Base-by-base conservation (phyloP, 2,797 vertebrate genomes). In the Acipenser oxyrinchus region DNA sequence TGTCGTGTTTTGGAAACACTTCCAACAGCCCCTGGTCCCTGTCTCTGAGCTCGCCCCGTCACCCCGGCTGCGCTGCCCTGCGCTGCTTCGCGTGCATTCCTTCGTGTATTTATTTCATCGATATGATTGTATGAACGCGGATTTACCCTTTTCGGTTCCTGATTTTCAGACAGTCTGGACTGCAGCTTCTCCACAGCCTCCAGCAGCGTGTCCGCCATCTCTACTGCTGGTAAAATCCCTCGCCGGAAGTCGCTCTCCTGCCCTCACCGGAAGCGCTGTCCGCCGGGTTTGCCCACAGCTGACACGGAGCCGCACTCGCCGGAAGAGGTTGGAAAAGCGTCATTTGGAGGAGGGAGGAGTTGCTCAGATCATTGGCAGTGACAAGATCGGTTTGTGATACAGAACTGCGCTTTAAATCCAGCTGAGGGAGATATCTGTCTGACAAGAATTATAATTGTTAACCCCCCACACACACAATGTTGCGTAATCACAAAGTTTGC, bases 111-210 rank as follows among this genome's bases (percentile, higher is more conserved):
- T 37, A 2, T 37, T 3, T 37, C 0, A 4, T 37, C 23, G 23
- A 37, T 37, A 4, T 37, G 23, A 37, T 37, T 37, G 23, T 37
- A 62, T 37, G 2, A 37, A 37, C 23, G 23, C 23, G 23, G 13
- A 9, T 69, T 80, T 89, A 92, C 90, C 90, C 91, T 92, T 68
- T 88, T 82, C n/a, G 95, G 93, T 77, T 97, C 95, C 55, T 85
- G 83, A 75, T 84, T 91, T 51, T 92, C 89, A 71, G 84, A 84
- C 75, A 98, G 92, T 83, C 95, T 89, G 71, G 93, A 87, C 88
- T 95, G 94, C 86, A 98, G 94, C 89, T 91, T 94, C 87, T 93
- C 93, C 85, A 97, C 95, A 81, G 91, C 87, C 86, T 94, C 93
- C 77, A 95, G 86, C 82, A 95, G 90, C 82, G 93, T 93, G 83